Evolutionary conservation across 2,113 vertebrate genomes (phyloP).

Genomic region (Chloropsis cyanopogon): DNA sequence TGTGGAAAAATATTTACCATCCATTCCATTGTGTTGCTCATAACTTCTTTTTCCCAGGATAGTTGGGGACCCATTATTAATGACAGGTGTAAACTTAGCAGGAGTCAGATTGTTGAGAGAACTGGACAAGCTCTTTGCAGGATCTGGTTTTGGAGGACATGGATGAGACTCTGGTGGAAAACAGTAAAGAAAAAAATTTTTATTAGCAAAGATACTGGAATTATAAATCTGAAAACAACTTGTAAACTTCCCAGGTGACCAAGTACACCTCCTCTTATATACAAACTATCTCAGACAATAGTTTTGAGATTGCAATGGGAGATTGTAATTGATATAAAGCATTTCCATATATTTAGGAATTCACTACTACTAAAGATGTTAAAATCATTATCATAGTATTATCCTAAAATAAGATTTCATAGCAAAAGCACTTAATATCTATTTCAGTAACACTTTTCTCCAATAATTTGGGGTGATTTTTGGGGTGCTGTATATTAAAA

Average conservation of each 20-base stretch:
- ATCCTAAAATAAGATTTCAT: not conserved
- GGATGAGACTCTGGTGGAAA: constrained; percentile 87
- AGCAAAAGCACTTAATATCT: not conserved
- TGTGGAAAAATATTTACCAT: constrained; percentile 78
- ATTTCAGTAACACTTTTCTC: not conserved
- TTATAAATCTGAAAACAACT: not conserved
- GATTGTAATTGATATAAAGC: not conserved
- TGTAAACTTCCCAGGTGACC: not conserved
- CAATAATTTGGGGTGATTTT: not conserved
- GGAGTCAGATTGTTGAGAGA: constrained; percentile 86
- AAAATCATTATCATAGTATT: not conserved
- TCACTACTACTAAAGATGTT: not conserved
- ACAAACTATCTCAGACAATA: not conserved
- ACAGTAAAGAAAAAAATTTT: not conserved
- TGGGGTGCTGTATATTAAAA: not conserved
- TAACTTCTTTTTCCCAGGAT: constrained; percentile 96
- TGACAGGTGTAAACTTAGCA: constrained; percentile 87
- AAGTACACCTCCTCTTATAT: not conserved
- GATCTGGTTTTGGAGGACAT: constrained; percentile 84
- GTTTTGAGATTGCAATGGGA: not conserved
- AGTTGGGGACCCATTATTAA: constrained; percentile 96
- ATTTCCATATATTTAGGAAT: not conserved
- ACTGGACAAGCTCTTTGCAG: constrained; percentile 79
- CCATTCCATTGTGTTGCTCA: constrained; percentile 94
- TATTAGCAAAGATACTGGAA: not conserved